Evolutionary conservation across 2,888 invertebrate species (phyloP).

Genomic region (Macaria liturata): DNA sequence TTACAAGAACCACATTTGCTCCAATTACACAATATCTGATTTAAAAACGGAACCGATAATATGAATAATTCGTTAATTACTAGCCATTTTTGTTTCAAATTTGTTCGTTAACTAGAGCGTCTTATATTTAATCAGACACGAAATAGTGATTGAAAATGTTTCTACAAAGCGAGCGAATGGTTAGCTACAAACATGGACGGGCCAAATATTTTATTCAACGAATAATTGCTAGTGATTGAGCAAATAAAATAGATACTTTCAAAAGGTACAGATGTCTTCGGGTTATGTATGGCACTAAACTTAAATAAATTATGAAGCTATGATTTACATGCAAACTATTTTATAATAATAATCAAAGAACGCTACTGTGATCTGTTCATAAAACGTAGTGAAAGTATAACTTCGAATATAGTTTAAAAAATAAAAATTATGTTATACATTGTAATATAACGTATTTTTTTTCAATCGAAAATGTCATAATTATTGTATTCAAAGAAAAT

Average conservation of each 20-base stretch:
- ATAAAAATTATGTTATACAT: too few species aligned
- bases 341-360: slow-evolving; percentile 1
- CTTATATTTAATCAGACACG: slow-evolving; percentile 26
- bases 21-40: slow-evolving; percentile 29
- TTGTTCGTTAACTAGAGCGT: slow-evolving; percentile 5
- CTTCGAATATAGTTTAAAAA: too few species aligned
- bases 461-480: too few species aligned
- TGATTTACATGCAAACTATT: slow-evolving; percentile 34
- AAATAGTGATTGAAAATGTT: slow-evolving; percentile 14
- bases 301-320: slow-evolving; percentile 39
- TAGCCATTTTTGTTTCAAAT: neutral
- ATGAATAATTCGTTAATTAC: neutral
- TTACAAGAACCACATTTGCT: slow-evolving; percentile 41
- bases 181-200: slow-evolving; percentile 53
- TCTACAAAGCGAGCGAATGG: slow-evolving; percentile 46
- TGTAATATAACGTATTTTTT: too few species aligned
- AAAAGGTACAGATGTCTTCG: slow-evolving; percentile 49
- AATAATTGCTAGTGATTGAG: slow-evolving; percentile 47
- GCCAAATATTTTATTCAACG: slow-evolving; percentile 18
- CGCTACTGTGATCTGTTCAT: neutral
- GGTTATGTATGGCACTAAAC: slow-evolving; percentile 72
- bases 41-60: neutral
- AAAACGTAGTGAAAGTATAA: too few species aligned
- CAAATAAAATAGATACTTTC: slow-evolving; percentile 46
- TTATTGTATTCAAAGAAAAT: too few species aligned